phyloP scores from a whole-genome alignment of 2,888 invertebrate species.

The Cantharis rustica region DNA sequence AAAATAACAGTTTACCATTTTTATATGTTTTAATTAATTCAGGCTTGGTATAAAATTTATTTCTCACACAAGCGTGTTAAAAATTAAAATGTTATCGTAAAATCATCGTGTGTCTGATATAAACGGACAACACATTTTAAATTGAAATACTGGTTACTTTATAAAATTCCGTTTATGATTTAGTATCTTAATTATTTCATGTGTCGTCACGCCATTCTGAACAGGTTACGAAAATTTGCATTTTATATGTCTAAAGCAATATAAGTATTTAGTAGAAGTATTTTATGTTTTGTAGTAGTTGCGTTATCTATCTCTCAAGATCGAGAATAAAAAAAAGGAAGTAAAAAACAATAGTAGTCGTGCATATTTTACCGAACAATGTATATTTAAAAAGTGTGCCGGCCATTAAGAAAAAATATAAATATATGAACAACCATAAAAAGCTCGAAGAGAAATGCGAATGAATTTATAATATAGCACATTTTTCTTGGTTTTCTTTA shows the following conservation, averaged over 20 bases:
- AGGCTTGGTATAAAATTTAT: not conserved
- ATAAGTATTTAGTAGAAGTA: slow-evolving; percentile 25
- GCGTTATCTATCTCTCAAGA: slow-evolving; percentile 28
- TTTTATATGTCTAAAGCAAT: slow-evolving; percentile 23
- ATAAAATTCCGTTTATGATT: slow-evolving; percentile 11
- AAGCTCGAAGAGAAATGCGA: not conserved
- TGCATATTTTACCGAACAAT: slow-evolving; percentile 29
- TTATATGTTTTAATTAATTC: not conserved
- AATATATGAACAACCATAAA: slow-evolving; percentile 14
- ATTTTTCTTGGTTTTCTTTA: not conserved
- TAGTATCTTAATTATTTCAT: slow-evolving; percentile 17
- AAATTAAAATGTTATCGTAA: not conserved
- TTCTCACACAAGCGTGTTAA: not conserved
- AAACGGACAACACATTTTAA: not conserved
- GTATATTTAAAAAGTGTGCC: slow-evolving; percentile 29
- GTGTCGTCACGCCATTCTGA: slow-evolving; percentile 24
- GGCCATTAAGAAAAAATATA: slow-evolving; percentile 27
- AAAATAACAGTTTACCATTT: not conserved
- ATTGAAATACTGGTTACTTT: not conserved
- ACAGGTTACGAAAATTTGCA: slow-evolving; percentile 28
- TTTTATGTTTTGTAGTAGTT: slow-evolving; percentile 18
- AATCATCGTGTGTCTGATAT: not conserved
- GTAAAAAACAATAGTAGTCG: slow-evolving; percentile 29
- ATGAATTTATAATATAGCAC: not conserved
- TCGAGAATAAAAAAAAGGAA: slow-evolving; percentile 28